Evolutionary conservation across 2,113 vertebrate genomes (phyloP).

Genomic region (rat (Rattus norvegicus)): GRCr8 NC_086023.1:164184001-164184500

Average conservation of each 20-base stretch:
- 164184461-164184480: slow-evolving; percentile 95
- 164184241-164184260: background rate
- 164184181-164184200: background rate
- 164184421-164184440: slow-evolving; percentile 98
- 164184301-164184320: background rate
- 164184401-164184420: slow-evolving; percentile 99
- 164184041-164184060: background rate
- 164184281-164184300: background rate
- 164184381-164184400: slow-evolving; percentile 98
- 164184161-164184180: background rate
- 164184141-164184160: background rate
- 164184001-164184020: background rate
- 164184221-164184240: background rate
- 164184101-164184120: background rate
- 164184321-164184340: slow-evolving; percentile 7
- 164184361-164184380: slow-evolving; percentile 99
- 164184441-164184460: slow-evolving; percentile 96
- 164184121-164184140: background rate
- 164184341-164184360: slow-evolving; percentile 96
- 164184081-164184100: background rate
- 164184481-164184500: slow-evolving; percentile 98
- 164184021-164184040: background rate
- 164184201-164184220: background rate
- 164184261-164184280: background rate
- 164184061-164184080: background rate